Evolutionary conservation across 2,888 invertebrate genomes (phyloP).

Genomic region (Chymomyza amoena): DNA sequence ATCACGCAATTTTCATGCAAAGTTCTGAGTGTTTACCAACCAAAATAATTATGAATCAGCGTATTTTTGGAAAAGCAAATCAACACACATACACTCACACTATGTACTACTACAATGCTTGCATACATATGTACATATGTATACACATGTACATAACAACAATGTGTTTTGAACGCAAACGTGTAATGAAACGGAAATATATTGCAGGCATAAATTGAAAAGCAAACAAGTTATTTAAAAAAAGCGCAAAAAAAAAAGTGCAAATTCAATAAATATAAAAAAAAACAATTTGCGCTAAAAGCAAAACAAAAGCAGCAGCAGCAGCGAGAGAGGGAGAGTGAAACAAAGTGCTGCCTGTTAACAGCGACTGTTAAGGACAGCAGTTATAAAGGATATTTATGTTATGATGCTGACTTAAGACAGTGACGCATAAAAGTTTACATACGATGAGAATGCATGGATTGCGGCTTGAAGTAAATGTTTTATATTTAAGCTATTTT

Average conservation of each 20-base stretch:
- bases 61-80: conserved; percentile 9
- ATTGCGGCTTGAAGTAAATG: no score
- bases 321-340: neutral
- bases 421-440: no score
- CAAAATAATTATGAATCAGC: conserved; percentile 68
- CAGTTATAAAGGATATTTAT: no score
- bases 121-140: no score
- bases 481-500: no score
- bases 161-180: neutral
- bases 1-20: conserved; percentile 39
- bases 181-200: conserved; percentile 43
- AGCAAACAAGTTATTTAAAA: conserved; percentile 1
- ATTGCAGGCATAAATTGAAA: conserved; percentile 5
- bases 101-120: no score
- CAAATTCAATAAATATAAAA: neutral
- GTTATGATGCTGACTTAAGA: no score
- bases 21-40: conserved; percentile 42
- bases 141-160: neutral
- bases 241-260: conserved; percentile 9
- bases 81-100: conserved; percentile 12
- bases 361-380: no score
- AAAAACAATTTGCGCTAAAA: neutral
- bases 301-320: conserved; percentile 5
- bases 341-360: neutral
- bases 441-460: no score